Percentiles rank a stretch among this genome's conserved stretches.
These are phyloP conservation scores for Rhagonycha lutea DNA, from an alignment of 2,888 invertebrate species.

Conservation along the genomic window DNA sequence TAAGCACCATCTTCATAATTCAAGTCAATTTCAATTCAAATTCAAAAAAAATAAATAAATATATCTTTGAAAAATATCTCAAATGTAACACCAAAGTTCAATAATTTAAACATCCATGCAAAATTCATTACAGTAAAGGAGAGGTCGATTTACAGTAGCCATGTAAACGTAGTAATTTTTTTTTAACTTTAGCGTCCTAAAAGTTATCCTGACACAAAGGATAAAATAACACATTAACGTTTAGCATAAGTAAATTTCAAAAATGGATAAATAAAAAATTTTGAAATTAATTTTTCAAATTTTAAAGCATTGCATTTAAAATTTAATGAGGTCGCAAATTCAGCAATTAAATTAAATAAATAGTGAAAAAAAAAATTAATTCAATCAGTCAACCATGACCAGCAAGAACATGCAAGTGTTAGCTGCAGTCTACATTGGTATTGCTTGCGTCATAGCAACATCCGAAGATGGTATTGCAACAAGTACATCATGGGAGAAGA, in stretches of 20 bases:
- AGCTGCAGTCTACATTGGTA: slow-evolving; percentile 13
- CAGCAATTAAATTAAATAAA: slow-evolving; percentile 11
- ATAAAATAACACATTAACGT: background rate
- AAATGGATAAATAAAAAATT: background rate
- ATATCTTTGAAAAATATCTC: no score
- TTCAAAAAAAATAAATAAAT: no score
- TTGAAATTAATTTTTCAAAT: background rate
- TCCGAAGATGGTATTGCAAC: background rate
- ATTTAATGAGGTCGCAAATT: background rate
- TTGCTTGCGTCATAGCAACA: slow-evolving; percentile 18
- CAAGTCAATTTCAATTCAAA: no score
- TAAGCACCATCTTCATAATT: no score
- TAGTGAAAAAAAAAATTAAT: background rate
- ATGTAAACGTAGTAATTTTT: background rate
- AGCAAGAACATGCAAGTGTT: slow-evolving; percentile 31
- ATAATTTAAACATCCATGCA: background rate
- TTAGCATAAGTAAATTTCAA: background rate
- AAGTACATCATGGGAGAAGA: background rate
- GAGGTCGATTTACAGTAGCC: background rate
- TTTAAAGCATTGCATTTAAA: background rate
- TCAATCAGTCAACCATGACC: slow-evolving; percentile 11
- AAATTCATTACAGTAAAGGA: background rate
- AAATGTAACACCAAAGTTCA: no score
- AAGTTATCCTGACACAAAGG: background rate
- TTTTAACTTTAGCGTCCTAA: background rate